Evolutionary conservation across 1,140 invertebrate species (phyloP).

Genomic region (Drosophila pandora): DNA sequence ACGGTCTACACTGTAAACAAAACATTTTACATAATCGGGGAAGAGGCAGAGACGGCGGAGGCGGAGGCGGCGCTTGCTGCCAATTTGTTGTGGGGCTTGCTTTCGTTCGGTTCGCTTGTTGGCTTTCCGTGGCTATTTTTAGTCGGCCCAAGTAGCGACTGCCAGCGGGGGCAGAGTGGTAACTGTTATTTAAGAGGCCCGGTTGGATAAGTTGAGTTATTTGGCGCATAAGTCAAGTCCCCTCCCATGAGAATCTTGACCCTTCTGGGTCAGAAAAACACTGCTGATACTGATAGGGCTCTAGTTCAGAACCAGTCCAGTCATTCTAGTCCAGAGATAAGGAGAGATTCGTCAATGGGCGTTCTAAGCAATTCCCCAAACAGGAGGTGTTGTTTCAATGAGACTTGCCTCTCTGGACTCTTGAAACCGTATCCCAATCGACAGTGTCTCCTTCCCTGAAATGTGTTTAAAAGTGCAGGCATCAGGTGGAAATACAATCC

Average conservation of each 20-base stretch:
- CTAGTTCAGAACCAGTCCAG: neutral
- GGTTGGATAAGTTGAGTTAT: constrained; percentile 10
- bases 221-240: constrained; percentile 1
- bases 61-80: constrained; percentile 15
- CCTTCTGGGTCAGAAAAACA: neutral
- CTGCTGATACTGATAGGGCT: neutral
- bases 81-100: constrained; percentile 26
- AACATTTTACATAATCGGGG: constrained; percentile 19
- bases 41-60: neutral
- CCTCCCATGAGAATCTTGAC: neutral
- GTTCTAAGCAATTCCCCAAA: too few species aligned
- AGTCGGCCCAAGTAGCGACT: constrained; percentile 5
- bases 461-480: neutral
- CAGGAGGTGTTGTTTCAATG: too few species aligned
- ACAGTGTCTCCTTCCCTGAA: neutral
- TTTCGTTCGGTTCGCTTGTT: constrained; percentile 36
- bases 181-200: constrained; percentile 39
- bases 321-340: neutral
- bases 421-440: neutral
- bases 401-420: too few species aligned
- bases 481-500: neutral
- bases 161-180: constrained; percentile 23
- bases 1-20: constrained; percentile 18
- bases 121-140: constrained; percentile 46
- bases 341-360: too few species aligned